A percentile compares a stretch with the other conserved stretches of the same genome.
phyloP scores from a whole-genome alignment of 2,797 vertebrate genomes.

The Balearica regulorum region DNA sequence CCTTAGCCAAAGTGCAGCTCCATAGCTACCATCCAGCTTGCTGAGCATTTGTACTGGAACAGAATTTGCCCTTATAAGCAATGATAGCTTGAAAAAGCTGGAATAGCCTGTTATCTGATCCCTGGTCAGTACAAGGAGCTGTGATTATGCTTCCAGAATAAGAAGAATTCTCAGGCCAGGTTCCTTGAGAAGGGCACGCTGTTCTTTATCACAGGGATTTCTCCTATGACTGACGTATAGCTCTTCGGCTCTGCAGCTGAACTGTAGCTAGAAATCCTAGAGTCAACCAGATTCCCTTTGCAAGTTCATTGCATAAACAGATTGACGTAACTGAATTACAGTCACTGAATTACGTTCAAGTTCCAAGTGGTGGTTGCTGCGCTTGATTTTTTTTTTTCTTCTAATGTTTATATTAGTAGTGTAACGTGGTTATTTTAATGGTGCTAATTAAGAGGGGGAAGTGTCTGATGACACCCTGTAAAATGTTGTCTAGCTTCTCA shows the following conservation, averaged over 20 bases:
- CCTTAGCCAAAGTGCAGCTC: not conserved
- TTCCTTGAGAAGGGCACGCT: not conserved
- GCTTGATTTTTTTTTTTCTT: not conserved
- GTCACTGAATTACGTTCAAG: rapidly evolving
- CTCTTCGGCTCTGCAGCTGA: not conserved
- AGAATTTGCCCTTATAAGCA: not conserved
- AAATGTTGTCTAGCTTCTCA: not conserved
- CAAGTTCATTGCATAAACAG: not conserved
- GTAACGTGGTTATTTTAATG: not conserved
- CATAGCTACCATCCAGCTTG: not conserved
- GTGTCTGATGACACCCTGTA: not conserved
- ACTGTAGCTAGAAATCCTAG: not conserved
- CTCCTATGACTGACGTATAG: not conserved
- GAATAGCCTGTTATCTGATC: not conserved
- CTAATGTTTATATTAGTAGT: not conserved
- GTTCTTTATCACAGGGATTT: not conserved
- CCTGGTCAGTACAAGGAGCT: not conserved
- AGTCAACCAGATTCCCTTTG: not conserved
- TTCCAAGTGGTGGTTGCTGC: not conserved
- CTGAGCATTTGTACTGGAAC: not conserved
- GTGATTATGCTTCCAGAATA: not conserved
- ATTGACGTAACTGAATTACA: not conserved
- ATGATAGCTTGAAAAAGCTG: not conserved
- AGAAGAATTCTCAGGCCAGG: not conserved
- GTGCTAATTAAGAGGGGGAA: not conserved